phyloP scores from a whole-genome alignment of 2,888 invertebrate genomes.

The Itoplectis maculator region DNA sequence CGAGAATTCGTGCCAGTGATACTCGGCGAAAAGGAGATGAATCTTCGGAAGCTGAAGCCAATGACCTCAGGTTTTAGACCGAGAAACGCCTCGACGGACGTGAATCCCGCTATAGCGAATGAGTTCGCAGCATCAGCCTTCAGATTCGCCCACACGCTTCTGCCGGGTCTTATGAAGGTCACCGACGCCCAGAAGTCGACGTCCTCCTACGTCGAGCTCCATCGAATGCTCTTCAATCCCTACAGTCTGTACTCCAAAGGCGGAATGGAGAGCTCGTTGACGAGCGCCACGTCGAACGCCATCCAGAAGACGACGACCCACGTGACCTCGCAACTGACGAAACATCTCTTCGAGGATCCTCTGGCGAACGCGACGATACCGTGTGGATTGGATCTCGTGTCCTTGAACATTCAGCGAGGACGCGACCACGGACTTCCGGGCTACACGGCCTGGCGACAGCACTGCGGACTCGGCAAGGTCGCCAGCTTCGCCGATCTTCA shows the following conservation, averaged over 20 bases:
- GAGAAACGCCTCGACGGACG: slow-evolving; percentile 87
- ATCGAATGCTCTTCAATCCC: slow-evolving; percentile 93
- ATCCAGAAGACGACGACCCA: slow-evolving; percentile 82
- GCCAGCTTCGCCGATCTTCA: slow-evolving; percentile 88
- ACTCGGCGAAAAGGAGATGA: slow-evolving; percentile 86
- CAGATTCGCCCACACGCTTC: slow-evolving; percentile 94
- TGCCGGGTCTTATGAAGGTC: slow-evolving; percentile 91
- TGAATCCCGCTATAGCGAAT: slow-evolving; percentile 93
- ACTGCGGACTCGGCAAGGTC: slow-evolving; percentile 89
- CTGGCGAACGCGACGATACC: slow-evolving; percentile 82
- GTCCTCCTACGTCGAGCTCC: slow-evolving; percentile 88
- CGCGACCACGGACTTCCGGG: slow-evolving; percentile 94
- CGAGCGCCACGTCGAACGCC: slow-evolving; percentile 86
- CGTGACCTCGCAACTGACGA: slow-evolving; percentile 87
- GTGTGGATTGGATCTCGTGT: slow-evolving; percentile 93
- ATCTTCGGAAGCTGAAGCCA: slow-evolving; percentile 83
- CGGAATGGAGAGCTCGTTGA: slow-evolving; percentile 88
- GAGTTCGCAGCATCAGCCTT: slow-evolving; percentile 94
- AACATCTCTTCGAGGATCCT: slow-evolving; percentile 88
- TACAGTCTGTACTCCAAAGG: slow-evolving; percentile 88
- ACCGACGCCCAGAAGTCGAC: slow-evolving; percentile 86
- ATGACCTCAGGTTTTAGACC: slow-evolving; percentile 85
- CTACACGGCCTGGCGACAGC: slow-evolving; percentile 91
- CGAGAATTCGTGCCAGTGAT: slow-evolving; percentile 92
- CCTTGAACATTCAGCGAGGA: slow-evolving; percentile 95